phyloP scores from a whole-genome alignment of 2,888 invertebrate genomes.

The Scaptomyza polygonia region DNA sequence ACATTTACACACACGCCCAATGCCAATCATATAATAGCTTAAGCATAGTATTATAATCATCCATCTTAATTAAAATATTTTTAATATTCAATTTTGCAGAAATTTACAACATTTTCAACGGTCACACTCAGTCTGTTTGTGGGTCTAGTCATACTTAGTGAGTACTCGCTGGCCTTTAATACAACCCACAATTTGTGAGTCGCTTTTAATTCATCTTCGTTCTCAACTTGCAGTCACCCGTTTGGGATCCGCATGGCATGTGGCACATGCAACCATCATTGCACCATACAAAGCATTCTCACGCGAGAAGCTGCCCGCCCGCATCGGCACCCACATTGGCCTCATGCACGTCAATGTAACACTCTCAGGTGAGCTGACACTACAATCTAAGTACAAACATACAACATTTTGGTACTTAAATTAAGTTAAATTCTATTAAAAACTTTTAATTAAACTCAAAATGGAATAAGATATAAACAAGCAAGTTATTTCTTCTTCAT shows the following conservation, averaged over 20 bases:
- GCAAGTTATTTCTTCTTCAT: too few relatives aligned
- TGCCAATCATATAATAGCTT: conserved; percentile 19
- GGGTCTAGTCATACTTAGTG: conserved; percentile 96
- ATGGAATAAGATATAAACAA: too few relatives aligned
- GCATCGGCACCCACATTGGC: conserved; percentile 96
- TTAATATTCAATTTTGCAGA: conserved; percentile 86
- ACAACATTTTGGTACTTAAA: background rate
- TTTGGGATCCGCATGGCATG: conserved; percentile 97
- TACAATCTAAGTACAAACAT: background rate
- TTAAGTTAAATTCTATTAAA: too few relatives aligned
- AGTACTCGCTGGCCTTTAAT: conserved; percentile 83
- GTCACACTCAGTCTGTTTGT: conserved; percentile 96
- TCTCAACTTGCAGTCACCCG: conserved; percentile 88
- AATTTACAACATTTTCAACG: conserved; percentile 95
- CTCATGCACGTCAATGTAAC: conserved; percentile 98
- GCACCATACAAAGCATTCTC: conserved; percentile 96
- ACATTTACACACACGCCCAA: conserved; percentile 10
- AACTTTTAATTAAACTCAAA: too few relatives aligned
- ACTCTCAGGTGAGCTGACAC: conserved; percentile 89
- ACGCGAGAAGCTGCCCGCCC: conserved; percentile 93
- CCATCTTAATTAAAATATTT: conserved; percentile 30
- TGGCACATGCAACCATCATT: conserved; percentile 91
- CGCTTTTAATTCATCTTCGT: conserved; percentile 27
- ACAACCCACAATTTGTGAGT: conserved; percentile 34
- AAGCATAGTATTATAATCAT: conserved; percentile 22